Evolutionary conservation across 2,888 invertebrate genomes (phyloP), one percentile per base, ranked within the genome.

Genomic region (Tenthredo mesomela): DNA sequence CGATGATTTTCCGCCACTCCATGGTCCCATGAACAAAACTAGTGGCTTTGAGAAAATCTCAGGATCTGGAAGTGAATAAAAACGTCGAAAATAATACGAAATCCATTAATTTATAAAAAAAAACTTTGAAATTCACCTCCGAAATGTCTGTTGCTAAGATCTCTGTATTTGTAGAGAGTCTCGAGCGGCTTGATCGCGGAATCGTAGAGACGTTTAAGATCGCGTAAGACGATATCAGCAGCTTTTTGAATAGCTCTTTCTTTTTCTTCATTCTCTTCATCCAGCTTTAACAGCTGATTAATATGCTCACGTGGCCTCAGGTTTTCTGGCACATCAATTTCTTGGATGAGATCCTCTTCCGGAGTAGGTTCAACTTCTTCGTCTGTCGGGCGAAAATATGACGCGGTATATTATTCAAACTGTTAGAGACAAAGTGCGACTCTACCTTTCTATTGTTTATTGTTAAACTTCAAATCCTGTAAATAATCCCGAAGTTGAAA

Each of bases 1-100:
- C 83, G 98, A 97, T 1, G 98, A 98, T 94, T 99, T 99, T 87
- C 99, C 99, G 85, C 98, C 98, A 91, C 98, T 98, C 98, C 98
- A 98, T 61, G 98, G 98, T 67, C 99, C 99, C 97, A 98, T 97
- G 91, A 98, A 98, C 6, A 99, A 95, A 83, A 98, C 96, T 91
- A 98, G 94, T 2, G 99, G 98, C 91, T 98, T 98, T 3, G 98
- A 98, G 93, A 98, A 98, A 91, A 98, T 98, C 95, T 99, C 98
- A 1, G 98, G 97, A 94, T 98, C 98, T 95, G 89, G 82, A 90
- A 89, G 85, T 87, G 85, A 86, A 67, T 61, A 29, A 71, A 21
- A 80, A 61, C 37, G 78, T 71, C 43, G 65, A 18, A 84, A 83
- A 65, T 67, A 82, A 54, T 77, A 21, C 40, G 4, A 84, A 43